Conservation (phyloP, 2,113 vertebrate genomes). For the Dromiciops gliroides region DNA sequence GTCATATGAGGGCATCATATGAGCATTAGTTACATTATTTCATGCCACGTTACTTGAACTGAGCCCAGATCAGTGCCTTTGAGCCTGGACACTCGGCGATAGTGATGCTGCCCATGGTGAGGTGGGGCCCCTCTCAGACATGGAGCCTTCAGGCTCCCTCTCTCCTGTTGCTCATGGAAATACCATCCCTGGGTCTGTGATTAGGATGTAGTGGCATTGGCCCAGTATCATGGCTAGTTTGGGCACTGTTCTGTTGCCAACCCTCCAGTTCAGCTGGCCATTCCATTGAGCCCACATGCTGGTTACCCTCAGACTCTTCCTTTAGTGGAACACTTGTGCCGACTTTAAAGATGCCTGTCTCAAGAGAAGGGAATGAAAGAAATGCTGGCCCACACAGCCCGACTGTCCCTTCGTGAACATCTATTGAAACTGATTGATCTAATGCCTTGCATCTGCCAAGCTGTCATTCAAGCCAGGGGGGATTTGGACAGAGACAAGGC, state of each 20-base stretch:
- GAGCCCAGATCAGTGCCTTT: neutral
- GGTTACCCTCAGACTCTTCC: neutral
- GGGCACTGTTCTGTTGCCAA: rapidly evolving
- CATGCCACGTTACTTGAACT: rapidly evolving
- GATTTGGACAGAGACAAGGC: conserved; percentile 83
- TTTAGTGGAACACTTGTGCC: conserved; percentile 25
- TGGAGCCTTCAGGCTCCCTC: rapidly evolving
- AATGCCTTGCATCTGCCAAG: conserved; percentile 86
- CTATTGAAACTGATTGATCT: conserved; percentile 91
- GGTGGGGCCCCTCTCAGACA: rapidly evolving
- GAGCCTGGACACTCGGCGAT: rapidly evolving
- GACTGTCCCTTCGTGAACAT: conserved; percentile 74
- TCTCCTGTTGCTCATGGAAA: neutral
- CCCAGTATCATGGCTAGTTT: neutral
- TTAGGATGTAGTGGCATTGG: neutral
- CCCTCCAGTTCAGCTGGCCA: neutral
- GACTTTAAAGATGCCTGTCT: neutral
- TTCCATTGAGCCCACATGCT: neutral
- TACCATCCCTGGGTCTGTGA: rapidly evolving
- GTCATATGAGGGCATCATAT: neutral
- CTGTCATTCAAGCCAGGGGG: conserved; percentile 88
- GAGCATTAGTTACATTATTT: neutral
- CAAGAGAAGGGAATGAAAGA: conserved; percentile 48
- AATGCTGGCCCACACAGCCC: conserved; percentile 68
- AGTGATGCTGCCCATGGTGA: rapidly evolving